Base-by-base conservation (phyloP, 2,888 invertebrate genomes). In the Pogonocherus hispidulus region DNA sequence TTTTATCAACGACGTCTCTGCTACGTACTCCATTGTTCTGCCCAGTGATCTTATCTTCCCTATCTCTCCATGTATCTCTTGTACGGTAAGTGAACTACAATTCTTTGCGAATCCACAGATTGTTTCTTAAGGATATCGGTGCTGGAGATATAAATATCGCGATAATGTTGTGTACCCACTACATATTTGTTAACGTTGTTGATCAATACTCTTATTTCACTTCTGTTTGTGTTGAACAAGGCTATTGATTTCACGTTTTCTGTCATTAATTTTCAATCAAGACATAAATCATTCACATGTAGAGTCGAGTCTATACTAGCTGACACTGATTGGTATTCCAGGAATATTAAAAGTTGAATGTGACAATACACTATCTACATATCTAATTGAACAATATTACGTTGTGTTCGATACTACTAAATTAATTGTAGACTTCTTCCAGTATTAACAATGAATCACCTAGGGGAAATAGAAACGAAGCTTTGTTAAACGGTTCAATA, bases 31-130 rank as follows among this genome's bases (percentile, higher is more conserved):
- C 73, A 73, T 73, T 73, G 73, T 73, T 73, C 73, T 73, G 60
- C 65, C 47, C 54, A 51, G 59, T 67, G 77, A 77, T 77, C 62
- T 73, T 77, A 77, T 77, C 77, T 72, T 19, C 49, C 52, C 59
- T 78, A 78, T 78, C 76, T 70, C 57, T 55, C 27, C 72, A 69
- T 78, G 77, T 78, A 78, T 78, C 77, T 73, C 74, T 68, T 76
- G 77, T 77, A 72, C 68, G 71, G 74, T 67, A 73, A 76, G 75
- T 74, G 73, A 74, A 74, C 73, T 72, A 74, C 71, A 71, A 72
- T 71, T 67, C 70, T 64, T 66, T 49, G 67, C 71, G 69, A 70
- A 68, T 72, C 65, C 51, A 51, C 63, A 62, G 66, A 69, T 69
- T 70, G 69, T 70, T 70, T 70, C 67, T 73, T 62, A 65, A 66